Conservation (phyloP, 2,797 vertebrate genomes). For the Acanthiza pusilla region DNA sequence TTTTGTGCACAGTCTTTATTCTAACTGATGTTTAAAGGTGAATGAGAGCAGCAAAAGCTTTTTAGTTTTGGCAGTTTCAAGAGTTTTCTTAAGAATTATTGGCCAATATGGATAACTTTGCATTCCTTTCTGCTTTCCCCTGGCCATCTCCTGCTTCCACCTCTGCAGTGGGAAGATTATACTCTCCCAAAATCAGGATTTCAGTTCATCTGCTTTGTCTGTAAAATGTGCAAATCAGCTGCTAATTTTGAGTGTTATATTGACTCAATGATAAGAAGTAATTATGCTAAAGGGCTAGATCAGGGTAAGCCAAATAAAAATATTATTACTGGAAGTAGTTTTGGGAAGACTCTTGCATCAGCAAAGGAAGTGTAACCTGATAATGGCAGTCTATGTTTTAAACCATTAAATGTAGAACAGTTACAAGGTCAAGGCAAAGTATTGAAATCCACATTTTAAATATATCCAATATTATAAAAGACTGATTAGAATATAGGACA, state of each 20-base stretch:
- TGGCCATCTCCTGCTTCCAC: not conserved
- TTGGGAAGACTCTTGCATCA: constrained; percentile 41
- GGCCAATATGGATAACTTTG: not conserved
- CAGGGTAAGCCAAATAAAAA: constrained; percentile 33
- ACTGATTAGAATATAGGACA: not conserved
- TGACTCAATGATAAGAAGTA: constrained; percentile 33
- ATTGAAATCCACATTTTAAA: constrained; percentile 25
- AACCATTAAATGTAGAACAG: constrained; percentile 18
- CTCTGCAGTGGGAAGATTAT: not conserved
- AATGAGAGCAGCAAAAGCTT: not conserved
- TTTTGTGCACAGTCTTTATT: not conserved
- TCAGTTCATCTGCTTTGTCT: constrained; percentile 1
- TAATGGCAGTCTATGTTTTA: not conserved
- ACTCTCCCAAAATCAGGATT: not conserved
- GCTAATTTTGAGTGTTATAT: constrained; percentile 35
- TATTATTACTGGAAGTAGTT: constrained; percentile 39
- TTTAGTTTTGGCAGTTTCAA: constrained; percentile 25
- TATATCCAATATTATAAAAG: not conserved
- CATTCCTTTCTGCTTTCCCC: not conserved
- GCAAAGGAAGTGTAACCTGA: constrained; percentile 2
- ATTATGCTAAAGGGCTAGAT: constrained; percentile 3
- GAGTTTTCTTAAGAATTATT: constrained; percentile 14
- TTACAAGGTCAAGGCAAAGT: constrained; percentile 35
- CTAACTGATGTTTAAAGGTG: constrained; percentile 14
- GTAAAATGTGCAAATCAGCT: constrained; percentile 19